Percentiles rank a stretch among this genome's conserved stretches.
phyloP scores from a whole-genome alignment of 2,113 vertebrate genomes.

The Turnix velox region DNA sequence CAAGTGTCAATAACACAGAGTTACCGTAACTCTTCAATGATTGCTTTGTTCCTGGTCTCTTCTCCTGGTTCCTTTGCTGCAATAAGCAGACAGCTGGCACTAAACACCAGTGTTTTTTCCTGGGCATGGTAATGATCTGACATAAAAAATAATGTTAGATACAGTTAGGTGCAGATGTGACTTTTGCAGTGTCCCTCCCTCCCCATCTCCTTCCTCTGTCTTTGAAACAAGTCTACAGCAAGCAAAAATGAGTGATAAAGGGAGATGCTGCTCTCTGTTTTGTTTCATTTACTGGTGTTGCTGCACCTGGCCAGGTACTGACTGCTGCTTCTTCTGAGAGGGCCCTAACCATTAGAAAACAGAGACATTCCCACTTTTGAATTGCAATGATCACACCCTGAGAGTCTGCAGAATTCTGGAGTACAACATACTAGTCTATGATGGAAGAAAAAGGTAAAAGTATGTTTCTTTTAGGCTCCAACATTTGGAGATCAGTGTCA shows the following conservation, averaged over 20 bases:
- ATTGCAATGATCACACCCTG: not conserved
- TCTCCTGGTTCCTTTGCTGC: not conserved
- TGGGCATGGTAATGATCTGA: not conserved
- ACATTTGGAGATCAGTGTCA: not conserved
- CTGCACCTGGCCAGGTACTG: not conserved
- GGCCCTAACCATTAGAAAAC: not conserved
- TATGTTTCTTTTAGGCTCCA: not conserved
- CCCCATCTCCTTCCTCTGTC: not conserved
- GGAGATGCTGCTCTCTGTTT: not conserved
- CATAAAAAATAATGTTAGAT: conserved; percentile 27
- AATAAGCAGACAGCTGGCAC: not conserved
- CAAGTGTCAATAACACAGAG: not conserved
- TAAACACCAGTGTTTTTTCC: not conserved
- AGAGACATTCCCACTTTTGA: not conserved
- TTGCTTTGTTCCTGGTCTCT: not conserved
- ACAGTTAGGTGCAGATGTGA: conserved; percentile 6
- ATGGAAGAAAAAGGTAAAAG: not conserved
- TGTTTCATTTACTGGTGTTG: not conserved
- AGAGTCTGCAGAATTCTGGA: not conserved
- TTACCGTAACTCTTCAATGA: not conserved
- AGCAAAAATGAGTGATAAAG: not conserved
- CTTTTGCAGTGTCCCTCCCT: not conserved
- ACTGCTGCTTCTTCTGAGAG: not conserved
- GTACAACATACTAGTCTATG: not conserved
- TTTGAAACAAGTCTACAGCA: not conserved